Conservation (phyloP, 1,140 invertebrate genomes). For the Bombus vancouverensis region DNA sequence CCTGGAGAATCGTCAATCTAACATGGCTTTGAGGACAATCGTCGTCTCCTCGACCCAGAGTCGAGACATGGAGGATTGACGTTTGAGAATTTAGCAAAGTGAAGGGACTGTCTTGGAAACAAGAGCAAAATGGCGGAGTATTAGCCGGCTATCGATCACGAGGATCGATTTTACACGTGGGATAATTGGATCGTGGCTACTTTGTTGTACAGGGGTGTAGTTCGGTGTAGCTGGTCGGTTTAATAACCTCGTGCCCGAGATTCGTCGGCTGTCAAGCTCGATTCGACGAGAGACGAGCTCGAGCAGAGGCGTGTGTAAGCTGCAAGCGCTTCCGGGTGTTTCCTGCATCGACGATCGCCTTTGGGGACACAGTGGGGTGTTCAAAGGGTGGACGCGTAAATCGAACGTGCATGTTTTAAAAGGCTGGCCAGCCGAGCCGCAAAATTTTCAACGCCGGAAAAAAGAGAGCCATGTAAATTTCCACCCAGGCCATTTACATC, state of each 20-base stretch:
- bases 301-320: slow-evolving; percentile 7
- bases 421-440: background rate
- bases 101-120: background rate
- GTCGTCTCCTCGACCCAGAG: background rate
- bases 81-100: background rate
- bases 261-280: slow-evolving; percentile 15
- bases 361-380: slow-evolving; percentile 2
- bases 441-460: background rate
- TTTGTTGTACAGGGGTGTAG: background rate
- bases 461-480: slow-evolving; percentile 12
- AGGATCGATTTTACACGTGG: too few species aligned
- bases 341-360: slow-evolving; percentile 26
- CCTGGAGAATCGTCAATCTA: background rate
- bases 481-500: slow-evolving; percentile 2
- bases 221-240: slow-evolving; percentile 31
- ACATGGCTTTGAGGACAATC: background rate
- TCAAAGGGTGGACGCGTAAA: slow-evolving; percentile 26
- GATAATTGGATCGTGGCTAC: slow-evolving; percentile 47
- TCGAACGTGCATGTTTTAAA: slow-evolving; percentile 36
- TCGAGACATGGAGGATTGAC: background rate
- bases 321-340: slow-evolving; percentile 41
- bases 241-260: slow-evolving; percentile 64
- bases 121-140: background rate
- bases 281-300: slow-evolving; percentile 1
- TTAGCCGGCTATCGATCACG: too few species aligned